A percentile compares a stretch with the other conserved stretches of the same genome.
These are phyloP conservation scores for human DNA, from an alignment of 2,113 vertebrate species.

Conservation along the genomic window GRCh38 chr2:132431501-132432000, in stretches of 20 bases:
- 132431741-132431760: fast-evolving
- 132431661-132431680: background rate
- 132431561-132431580: background rate
- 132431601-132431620: background rate
- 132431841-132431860: background rate
- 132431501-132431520: background rate
- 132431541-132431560: background rate
- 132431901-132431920: background rate
- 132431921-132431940: background rate
- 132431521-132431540: background rate
- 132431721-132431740: background rate
- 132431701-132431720: background rate
- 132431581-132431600: background rate
- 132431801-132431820: background rate
- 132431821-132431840: background rate
- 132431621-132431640: background rate
- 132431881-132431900: background rate
- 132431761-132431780: background rate
- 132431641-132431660: fast-evolving
- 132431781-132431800: background rate
- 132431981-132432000: no score
- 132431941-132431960: background rate
- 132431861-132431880: background rate
- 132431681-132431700: background rate
- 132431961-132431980: background rate